Evolutionary conservation across 2,113 vertebrate species (phyloP).

Genomic region (cat (Felis catus)): F.catus_Fca126_mat1.0 CM031423.1:42585501-42586000

Average conservation of each 20-base stretch:
- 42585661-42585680: background rate
- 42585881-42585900: background rate
- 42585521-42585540: slow-evolving; percentile 20
- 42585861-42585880: background rate
- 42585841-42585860: background rate
- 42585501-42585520: slow-evolving; percentile 15
- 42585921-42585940: background rate
- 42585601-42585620: background rate
- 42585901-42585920: background rate
- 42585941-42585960: background rate
- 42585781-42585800: background rate
- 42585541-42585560: background rate
- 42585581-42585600: background rate
- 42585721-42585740: background rate
- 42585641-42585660: background rate
- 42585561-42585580: background rate
- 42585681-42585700: background rate
- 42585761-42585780: background rate
- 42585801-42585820: background rate
- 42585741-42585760: background rate
- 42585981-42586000: background rate
- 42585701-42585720: background rate
- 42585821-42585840: background rate
- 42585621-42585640: background rate
- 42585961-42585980: background rate